These are phyloP conservation scores for Sanderia malayensis DNA, from an alignment of 30 jellyfish, hydroid and myxozoan species.

Conservation along the genomic window DNA sequence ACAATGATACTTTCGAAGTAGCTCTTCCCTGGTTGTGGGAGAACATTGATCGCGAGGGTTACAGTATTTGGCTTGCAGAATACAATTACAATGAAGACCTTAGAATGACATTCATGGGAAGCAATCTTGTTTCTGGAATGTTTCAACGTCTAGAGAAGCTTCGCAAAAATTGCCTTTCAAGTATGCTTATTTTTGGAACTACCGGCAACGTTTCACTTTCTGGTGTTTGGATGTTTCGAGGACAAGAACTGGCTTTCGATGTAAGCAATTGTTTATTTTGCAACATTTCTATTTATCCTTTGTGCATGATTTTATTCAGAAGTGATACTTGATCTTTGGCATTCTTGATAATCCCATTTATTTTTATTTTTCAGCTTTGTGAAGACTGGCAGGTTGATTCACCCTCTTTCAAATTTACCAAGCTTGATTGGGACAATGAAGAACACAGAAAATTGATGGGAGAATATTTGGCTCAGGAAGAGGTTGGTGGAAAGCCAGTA, in stretches of 20 bases:
- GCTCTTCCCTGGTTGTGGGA: conserved; percentile 94
- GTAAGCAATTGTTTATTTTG: conserved; percentile 54
- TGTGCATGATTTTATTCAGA: no score
- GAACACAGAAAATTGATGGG: conserved; percentile 70
- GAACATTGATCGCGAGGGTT: conserved; percentile 78
- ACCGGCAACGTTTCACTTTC: conserved; percentile 47
- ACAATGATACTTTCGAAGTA: conserved; percentile 59
- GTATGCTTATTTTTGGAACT: conserved; percentile 47
- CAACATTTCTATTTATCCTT: no score
- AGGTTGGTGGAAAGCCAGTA: conserved; percentile 55
- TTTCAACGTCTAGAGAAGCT: conserved; percentile 83
- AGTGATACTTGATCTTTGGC: no score
- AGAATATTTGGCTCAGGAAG: conserved; percentile 59
- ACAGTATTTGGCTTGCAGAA: conserved; percentile 81
- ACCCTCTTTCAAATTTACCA: conserved; percentile 63
- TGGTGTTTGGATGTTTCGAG: conserved; percentile 89
- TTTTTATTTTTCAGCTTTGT: conserved; percentile 53
- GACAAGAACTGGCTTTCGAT: conserved; percentile 73
- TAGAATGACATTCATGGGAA: conserved; percentile 57
- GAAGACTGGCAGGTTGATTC: conserved; percentile 87
- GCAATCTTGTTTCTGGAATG: conserved; percentile 87
- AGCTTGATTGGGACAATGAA: conserved; percentile 75
- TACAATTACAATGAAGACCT: conserved; percentile 78
- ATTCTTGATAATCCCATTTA: neutral
- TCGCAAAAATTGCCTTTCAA: conserved; percentile 70